These are phyloP conservation scores for Prorops nasuta DNA, from an alignment of 1,140 invertebrate genomes.

Conservation along the genomic window DNA sequence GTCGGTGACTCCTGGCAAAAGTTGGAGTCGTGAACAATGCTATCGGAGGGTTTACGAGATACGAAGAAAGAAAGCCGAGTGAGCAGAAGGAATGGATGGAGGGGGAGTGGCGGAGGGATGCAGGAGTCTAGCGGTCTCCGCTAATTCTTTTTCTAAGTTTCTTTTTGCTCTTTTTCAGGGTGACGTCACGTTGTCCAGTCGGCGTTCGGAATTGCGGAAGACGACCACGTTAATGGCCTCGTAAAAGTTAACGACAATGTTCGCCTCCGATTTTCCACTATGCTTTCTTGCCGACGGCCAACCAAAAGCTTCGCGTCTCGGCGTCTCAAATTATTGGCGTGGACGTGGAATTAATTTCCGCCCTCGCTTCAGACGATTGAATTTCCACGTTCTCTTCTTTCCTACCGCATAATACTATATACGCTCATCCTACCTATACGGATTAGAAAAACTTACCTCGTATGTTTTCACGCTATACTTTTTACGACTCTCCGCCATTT, in stretches of 20 bases:
- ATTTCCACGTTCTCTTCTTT: conserved; percentile 19
- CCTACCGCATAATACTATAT: too few species aligned
- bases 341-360: conserved; percentile 49
- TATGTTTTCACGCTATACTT: too few species aligned
- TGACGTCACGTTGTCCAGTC: conserved; percentile 49
- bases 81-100: too few species aligned
- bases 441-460: conserved; percentile 23
- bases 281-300: conserved; percentile 5
- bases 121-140: conserved; percentile 17
- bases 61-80: conserved; percentile 8
- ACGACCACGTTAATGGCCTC: conserved; percentile 53
- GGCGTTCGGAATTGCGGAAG: conserved; percentile 39
- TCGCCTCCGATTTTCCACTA: conserved; percentile 43
- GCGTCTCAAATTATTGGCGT: conserved; percentile 48
- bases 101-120: conserved; percentile 1
- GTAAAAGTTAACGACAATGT: conserved; percentile 58
- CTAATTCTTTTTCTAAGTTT: conserved; percentile 39
- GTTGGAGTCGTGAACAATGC: conserved; percentile 9
- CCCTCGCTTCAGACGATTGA: conserved; percentile 16
- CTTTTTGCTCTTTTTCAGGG: conserved; percentile 24
- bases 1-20: too few species aligned
- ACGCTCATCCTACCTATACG: conserved; percentile 18
- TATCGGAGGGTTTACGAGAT: conserved; percentile 23
- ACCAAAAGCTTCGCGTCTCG: conserved; percentile 10
- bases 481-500: too few species aligned